Evolutionary conservation across 1,140 invertebrate species (phyloP).

Genomic region (Philaenus spumarius): DNA sequence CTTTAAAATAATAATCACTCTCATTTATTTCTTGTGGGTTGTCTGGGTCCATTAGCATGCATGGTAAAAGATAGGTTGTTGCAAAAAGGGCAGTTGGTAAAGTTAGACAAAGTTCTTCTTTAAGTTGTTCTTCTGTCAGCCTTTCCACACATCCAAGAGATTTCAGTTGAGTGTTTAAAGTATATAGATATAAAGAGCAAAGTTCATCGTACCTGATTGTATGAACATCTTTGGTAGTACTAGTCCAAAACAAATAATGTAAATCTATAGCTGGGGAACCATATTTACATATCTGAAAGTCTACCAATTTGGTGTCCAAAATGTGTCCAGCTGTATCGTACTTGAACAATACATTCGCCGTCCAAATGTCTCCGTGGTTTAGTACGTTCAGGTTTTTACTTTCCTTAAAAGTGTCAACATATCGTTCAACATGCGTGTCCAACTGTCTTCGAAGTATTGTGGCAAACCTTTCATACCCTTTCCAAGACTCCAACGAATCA

Average conservation of each 20-base stretch:
- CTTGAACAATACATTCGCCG: constrained; percentile 25
- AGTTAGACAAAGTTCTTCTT: too few species aligned
- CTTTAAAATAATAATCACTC: too few species aligned
- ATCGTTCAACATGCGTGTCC: not conserved
- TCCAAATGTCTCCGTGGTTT: constrained; percentile 29
- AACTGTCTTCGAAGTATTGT: not conserved
- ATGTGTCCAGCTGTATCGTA: constrained; percentile 2
- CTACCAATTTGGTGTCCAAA: constrained; percentile 12
- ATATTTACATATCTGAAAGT: constrained; percentile 18
- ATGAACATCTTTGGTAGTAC: not conserved
- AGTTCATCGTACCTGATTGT: not conserved
- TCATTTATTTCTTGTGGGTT: too few species aligned
- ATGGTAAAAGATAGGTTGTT: too few species aligned
- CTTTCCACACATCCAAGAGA: not conserved
- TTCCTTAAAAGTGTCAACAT: not conserved
- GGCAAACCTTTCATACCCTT: not conserved
- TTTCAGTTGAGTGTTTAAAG: constrained; percentile 2
- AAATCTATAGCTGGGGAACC: constrained; percentile 22
- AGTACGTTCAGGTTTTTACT: constrained; percentile 12
- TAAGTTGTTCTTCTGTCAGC: not conserved
- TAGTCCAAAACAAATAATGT: constrained; percentile 22
- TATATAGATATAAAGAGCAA: not conserved
- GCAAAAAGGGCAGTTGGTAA: too few species aligned
- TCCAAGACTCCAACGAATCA: not conserved
- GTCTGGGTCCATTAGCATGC: too few species aligned